These are phyloP conservation scores for Pterocles gutturalis DNA, from an alignment of 2,113 vertebrate genomes.

Conservation along the genomic window DNA sequence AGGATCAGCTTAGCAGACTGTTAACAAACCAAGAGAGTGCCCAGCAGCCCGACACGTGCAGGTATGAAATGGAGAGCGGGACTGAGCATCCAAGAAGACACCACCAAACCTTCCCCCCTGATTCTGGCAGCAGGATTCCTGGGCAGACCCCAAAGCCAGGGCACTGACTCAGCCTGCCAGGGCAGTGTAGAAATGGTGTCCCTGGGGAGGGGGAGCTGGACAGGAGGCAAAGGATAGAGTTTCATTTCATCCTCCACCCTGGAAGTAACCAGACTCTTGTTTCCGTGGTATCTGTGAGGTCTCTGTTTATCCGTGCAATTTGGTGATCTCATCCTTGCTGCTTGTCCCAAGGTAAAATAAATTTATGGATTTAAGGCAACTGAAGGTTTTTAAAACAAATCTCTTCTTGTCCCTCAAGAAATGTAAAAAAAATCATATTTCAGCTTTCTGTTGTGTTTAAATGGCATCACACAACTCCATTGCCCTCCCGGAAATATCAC, in stretches of 20 bases:
- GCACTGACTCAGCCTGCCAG: neutral
- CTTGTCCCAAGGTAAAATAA: conserved; percentile 17
- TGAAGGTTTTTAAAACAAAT: conserved; percentile 53
- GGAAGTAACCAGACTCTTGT: neutral
- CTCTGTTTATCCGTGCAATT: neutral
- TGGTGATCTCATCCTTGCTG: conserved; percentile 43
- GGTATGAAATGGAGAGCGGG: neutral
- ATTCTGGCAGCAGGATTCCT: neutral
- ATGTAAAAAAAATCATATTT: conserved; percentile 14
- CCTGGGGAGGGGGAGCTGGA: neutral
- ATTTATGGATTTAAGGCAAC: conserved; percentile 17
- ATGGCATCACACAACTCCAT: neutral
- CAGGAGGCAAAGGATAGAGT: rapidly evolving
- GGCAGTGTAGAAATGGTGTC: neutral
- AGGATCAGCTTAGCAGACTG: neutral
- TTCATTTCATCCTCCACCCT: neutral
- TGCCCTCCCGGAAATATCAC: conserved; percentile 5
- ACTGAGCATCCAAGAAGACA: neutral
- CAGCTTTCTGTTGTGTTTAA: conserved; percentile 45
- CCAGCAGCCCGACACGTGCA: rapidly evolving
- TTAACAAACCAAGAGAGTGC: neutral
- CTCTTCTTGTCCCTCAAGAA: conserved; percentile 28
- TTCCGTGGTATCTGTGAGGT: conserved; percentile 1
- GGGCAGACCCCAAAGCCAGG: neutral
- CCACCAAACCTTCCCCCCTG: rapidly evolving